Evolutionary conservation across 2,888 invertebrate species (phyloP).

Genomic region (Diaperis boleti): DNA sequence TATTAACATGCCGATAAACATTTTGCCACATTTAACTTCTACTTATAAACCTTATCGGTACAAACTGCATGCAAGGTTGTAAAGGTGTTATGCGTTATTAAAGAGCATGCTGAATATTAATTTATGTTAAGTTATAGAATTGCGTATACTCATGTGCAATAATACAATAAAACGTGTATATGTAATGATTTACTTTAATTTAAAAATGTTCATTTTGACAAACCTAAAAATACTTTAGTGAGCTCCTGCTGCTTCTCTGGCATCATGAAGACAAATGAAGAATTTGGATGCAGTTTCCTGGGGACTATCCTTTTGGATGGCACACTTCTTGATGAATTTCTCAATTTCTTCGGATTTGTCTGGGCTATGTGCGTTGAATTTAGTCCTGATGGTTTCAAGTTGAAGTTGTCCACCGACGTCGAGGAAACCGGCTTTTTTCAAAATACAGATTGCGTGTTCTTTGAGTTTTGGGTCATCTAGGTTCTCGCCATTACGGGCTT

Average conservation of each 20-base stretch:
- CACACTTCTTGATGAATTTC: conserved; percentile 49
- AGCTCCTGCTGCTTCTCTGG: background rate
- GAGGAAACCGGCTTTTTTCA: conserved; percentile 53
- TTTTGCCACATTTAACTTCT: too few species aligned
- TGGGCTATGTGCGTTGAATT: conserved; percentile 19
- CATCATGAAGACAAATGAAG: conserved; percentile 49
- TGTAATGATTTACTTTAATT: too few species aligned
- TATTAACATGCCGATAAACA: too few species aligned
- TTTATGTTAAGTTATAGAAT: too few species aligned
- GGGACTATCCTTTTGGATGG: conserved; percentile 44
- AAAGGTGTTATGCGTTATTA: too few species aligned
- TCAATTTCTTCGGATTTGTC: conserved; percentile 22
- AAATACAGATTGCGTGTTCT: conserved; percentile 49
- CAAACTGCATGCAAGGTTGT: too few species aligned
- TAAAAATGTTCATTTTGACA: too few species aligned
- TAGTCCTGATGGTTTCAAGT: conserved; percentile 47
- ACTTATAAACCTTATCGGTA: too few species aligned
- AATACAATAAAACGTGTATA: too few species aligned
- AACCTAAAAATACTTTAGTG: background rate
- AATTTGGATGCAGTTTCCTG: conserved; percentile 50
- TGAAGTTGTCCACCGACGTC: conserved; percentile 53
- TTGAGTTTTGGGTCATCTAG: conserved; percentile 51
- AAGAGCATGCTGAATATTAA: too few species aligned
- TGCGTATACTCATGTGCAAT: too few species aligned
- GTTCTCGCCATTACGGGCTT: conserved; percentile 49